Evolutionary conservation across 2,888 invertebrate species (phyloP), one percentile per base, ranked within the genome.

Genomic region (Agrochola litura): DNA sequence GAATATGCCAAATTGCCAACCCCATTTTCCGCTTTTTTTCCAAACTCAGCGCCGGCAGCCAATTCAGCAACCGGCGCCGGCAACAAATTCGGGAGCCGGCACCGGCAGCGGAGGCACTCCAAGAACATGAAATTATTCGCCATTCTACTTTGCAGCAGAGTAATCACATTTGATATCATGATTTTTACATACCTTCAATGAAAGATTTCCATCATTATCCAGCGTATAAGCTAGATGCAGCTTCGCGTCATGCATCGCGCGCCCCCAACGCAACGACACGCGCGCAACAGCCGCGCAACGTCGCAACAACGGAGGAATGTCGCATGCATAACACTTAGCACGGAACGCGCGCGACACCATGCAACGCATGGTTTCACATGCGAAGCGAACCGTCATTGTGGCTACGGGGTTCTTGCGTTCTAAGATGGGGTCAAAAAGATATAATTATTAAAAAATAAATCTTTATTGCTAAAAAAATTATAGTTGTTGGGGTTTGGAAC

Each of bases 181-280:
- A 16, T 49, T 5, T 22, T 54, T 10, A 64, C 81, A n/a, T 66
- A 95, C 95, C 93, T 95, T 95, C 56, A 96, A 89, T 10, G 92
- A 77, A 8, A 96, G 81, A 2, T 70, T 46, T 3, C 93, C 94
- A 22, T 91, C 89, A 1, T 74, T 69, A 0, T 84, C 78, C 41
- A 95, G 82, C 14, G 86, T 78, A 87, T 91, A 95, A 0, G 95
- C 96, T 49, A 96, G 92, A 0, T 92, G 91, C n/a, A 89, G 54
- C n/a, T 89, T 80, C 8, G 94, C 93, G 75, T 92, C 92, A 56
- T 91, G 91, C 95, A 95, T 94, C 30, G 91, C 92, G 56, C 90
- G 90, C 22, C 91, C 94, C 94, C 93, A 96, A 71, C 89, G 90
- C 58, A 88, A 71, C 58, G 93, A 92, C 0, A 92, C 87, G 25